Evolutionary conservation across 2,888 invertebrate genomes (phyloP).

Genomic region (Alloplasta piceator): DNA sequence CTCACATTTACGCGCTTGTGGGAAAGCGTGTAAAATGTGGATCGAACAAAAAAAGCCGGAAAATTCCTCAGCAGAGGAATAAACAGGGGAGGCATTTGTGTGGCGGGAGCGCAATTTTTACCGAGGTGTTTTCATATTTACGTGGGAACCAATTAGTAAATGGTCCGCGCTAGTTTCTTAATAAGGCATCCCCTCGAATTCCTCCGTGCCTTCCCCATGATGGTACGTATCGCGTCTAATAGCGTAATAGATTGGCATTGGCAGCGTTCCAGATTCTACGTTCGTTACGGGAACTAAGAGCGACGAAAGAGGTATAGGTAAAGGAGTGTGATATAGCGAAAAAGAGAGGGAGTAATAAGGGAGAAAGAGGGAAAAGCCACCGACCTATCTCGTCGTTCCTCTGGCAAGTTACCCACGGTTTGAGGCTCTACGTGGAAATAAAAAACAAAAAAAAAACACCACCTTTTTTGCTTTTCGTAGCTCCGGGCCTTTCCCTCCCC

Average conservation of each 20-base stretch:
- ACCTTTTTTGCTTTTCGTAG: conserved; percentile 48
- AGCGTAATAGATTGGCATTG: conserved; percentile 72
- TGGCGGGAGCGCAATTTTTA: background rate
- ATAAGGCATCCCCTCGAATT: conserved; percentile 67
- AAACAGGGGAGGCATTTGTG: background rate
- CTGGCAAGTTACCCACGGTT: conserved; percentile 50
- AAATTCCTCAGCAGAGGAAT: background rate
- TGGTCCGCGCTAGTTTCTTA: conserved; percentile 66
- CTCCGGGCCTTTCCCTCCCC: conserved; percentile 25
- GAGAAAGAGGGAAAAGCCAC: conserved; percentile 30
- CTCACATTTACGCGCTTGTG: too few species aligned
- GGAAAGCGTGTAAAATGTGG: too few species aligned
- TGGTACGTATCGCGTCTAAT: conserved; percentile 64
- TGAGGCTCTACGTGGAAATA: conserved; percentile 26
- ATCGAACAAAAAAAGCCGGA: background rate
- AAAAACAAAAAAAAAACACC: conserved; percentile 9
- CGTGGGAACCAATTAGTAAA: conserved; percentile 73
- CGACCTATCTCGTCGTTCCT: conserved; percentile 36
- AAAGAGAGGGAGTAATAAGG: conserved; percentile 1
- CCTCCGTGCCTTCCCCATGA: conserved; percentile 50
- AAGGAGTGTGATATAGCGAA: background rate
- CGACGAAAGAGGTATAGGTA: conserved; percentile 28
- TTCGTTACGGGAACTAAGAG: conserved; percentile 61
- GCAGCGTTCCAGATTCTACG: conserved; percentile 69
- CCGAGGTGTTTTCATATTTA: conserved; percentile 59